These are phyloP conservation scores for Drosophila kohkoa DNA, from an alignment of 1,140 invertebrate species.

Conservation along the genomic window DNA sequence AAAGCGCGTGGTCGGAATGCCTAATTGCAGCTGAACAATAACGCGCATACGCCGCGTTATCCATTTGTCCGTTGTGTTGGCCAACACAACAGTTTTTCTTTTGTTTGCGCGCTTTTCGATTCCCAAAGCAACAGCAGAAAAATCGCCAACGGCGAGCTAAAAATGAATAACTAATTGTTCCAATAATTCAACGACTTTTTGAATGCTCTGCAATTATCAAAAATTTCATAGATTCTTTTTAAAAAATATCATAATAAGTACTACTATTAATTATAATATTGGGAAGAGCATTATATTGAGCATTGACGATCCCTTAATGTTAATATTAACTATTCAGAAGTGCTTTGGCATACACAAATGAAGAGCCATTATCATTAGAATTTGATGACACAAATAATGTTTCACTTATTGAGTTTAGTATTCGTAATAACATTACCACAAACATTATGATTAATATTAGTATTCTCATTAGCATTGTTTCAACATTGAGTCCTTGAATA, in stretches of 20 bases:
- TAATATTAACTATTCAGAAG: too few relatives aligned
- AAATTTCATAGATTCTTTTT: neutral
- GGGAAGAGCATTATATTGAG: neutral
- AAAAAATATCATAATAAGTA: too few relatives aligned
- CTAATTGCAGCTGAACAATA: slow-evolving; percentile 45
- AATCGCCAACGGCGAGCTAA: neutral
- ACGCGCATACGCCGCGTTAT: slow-evolving; percentile 53
- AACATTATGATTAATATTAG: neutral
- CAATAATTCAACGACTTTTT: neutral
- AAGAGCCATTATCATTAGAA: neutral
- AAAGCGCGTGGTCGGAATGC: slow-evolving; percentile 55
- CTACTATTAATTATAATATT: neutral
- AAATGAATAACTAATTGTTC: neutral
- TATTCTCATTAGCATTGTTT: neutral
- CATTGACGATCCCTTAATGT: neutral
- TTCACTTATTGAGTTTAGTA: too few relatives aligned
- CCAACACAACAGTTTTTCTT: slow-evolving; percentile 20
- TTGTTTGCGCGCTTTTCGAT: slow-evolving; percentile 21
- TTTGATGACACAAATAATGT: neutral
- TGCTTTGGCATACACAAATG: neutral
- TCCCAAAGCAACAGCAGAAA: slow-evolving; percentile 8
- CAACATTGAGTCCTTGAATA: too few relatives aligned
- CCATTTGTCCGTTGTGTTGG: slow-evolving; percentile 1
- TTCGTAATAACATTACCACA: too few relatives aligned
- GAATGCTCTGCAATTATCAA: neutral